Base-by-base conservation (phyloP, 2,113 vertebrate species). In the Mastomys natalensis region DNA sequence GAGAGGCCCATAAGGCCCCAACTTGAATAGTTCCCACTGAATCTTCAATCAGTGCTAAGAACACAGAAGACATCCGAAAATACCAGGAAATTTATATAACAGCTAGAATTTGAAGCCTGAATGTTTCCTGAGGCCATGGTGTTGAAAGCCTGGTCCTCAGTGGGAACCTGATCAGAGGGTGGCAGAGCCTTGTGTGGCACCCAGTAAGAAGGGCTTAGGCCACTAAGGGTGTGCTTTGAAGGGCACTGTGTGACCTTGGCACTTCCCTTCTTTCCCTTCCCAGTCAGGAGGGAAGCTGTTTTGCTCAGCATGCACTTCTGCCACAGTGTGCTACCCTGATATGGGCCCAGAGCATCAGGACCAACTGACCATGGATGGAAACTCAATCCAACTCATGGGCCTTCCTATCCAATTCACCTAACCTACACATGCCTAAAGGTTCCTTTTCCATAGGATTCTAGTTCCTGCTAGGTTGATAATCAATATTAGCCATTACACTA, bases 41-140 rank as follows among this genome's bases (percentile, higher is more conserved):
- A 64, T 87, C 77, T 48, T 90, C 48, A 92, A 2, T 84, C 62
- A 76, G 86, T 43, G 17, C 34, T 93, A 84, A 84, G 77, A 74
- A 93, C 60, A 93, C 1, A 94, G 86, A 96, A 93, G 29, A 6
- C 9, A 90, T 19, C 51, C 26, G 80, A 16, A 73, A 86, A 80
- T 48, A 51, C 11, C 45, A 68, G 80, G 26, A 76, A 88, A 72
- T 37, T 40, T 74, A 22, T 51, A 92, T 9, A 22, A 45, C 21
- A 60, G 64, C 37, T 53, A 21, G 6, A 55, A 31, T 37, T 24
- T 53, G 58, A 70, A 94, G 21, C 45, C 12, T 76, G 34, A 82
- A 1, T 64, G 19, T 12, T n/a, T 19, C 58, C 55, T 22, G 53
- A 53, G 37, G 55, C 16, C 43, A 29, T 37, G 3, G 3, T 64